Evolutionary conservation across 2,888 invertebrate species (phyloP).

Genomic region (Leucoptera coffeella): DNA sequence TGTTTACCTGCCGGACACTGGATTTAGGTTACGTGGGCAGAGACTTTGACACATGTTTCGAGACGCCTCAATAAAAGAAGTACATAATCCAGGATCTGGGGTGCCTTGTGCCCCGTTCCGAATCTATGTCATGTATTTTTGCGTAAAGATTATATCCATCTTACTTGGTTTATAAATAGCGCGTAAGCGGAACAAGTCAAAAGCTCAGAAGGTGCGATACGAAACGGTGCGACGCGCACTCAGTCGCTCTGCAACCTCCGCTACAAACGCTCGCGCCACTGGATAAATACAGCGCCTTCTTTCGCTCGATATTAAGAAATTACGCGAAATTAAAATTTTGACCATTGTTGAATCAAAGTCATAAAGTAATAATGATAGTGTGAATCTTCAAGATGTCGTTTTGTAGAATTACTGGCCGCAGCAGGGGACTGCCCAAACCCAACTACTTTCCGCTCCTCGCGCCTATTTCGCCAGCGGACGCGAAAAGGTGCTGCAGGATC

Average conservation of each 20-base stretch:
- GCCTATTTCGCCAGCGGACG: constrained; percentile 78
- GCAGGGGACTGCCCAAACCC: constrained; percentile 72
- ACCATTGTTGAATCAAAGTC: constrained; percentile 22
- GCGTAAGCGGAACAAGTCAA: constrained; percentile 47
- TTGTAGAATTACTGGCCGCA: constrained; percentile 76
- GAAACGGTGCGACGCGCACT: constrained; percentile 13
- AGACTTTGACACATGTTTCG: no score
- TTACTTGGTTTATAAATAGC: constrained; percentile 47
- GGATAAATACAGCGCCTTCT: constrained; percentile 13
- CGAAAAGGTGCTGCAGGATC: constrained; percentile 70
- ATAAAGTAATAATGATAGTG: constrained; percentile 19
- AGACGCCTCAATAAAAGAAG: no score
- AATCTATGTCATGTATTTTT: constrained; percentile 41
- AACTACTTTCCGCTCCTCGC: constrained; percentile 77
- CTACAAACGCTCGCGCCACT: constrained; percentile 3
- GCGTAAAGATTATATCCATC: constrained; percentile 32
- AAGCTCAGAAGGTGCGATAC: constrained; percentile 16
- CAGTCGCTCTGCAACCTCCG: constrained; percentile 30
- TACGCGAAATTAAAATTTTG: constrained; percentile 9
- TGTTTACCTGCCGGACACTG: background rate
- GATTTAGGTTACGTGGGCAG: constrained; percentile 1
- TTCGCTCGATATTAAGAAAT: constrained; percentile 14
- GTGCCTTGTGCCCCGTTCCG: constrained; percentile 18
- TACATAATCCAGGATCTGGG: constrained; percentile 1
- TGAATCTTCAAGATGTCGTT: constrained; percentile 55